A percentile compares a stretch with the other conserved stretches of the same genome.
Conservation (phyloP, 2,888 invertebrate species). For the Siphlonurus alternatus region DNA sequence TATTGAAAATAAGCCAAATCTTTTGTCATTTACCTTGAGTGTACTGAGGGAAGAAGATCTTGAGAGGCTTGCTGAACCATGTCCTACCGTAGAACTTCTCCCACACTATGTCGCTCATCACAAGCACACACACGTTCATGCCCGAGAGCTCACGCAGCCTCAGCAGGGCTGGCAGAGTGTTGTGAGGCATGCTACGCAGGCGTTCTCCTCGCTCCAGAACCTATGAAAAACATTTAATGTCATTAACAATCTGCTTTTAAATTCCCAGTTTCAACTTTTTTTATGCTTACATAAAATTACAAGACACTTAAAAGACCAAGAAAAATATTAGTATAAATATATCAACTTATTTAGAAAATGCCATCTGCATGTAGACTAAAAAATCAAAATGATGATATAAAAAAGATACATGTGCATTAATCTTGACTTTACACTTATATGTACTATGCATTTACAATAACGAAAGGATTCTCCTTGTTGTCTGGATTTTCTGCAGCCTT, state of each 20-base stretch:
- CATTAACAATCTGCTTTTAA: neutral
- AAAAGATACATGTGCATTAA: too few species aligned
- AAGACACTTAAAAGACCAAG: conserved; percentile 8
- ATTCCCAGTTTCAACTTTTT: conserved; percentile 6
- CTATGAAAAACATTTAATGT: conserved; percentile 11
- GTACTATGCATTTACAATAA: conserved; percentile 37
- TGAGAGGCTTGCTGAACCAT: conserved; percentile 51
- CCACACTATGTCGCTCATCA: conserved; percentile 61
- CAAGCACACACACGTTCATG: conserved; percentile 53
- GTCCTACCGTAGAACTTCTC: conserved; percentile 56
- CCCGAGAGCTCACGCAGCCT: conserved; percentile 54
- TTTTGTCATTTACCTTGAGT: conserved; percentile 37
- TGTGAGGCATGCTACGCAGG: conserved; percentile 53
- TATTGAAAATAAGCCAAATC: too few species aligned
- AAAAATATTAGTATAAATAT: too few species aligned
- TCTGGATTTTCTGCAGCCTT: conserved; percentile 19
- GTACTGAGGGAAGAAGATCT: conserved; percentile 65
- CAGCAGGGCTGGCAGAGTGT: conserved; percentile 53
- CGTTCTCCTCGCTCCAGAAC: conserved; percentile 69
- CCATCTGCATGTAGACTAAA: too few species aligned
- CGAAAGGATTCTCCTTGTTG: conserved; percentile 33
- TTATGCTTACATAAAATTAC: neutral
- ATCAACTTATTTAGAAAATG: too few species aligned
- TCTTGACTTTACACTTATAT: neutral
- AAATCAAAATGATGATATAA: too few species aligned